Base-by-base conservation (phyloP, 2,888 invertebrate species). In the Xylota segnis region DNA sequence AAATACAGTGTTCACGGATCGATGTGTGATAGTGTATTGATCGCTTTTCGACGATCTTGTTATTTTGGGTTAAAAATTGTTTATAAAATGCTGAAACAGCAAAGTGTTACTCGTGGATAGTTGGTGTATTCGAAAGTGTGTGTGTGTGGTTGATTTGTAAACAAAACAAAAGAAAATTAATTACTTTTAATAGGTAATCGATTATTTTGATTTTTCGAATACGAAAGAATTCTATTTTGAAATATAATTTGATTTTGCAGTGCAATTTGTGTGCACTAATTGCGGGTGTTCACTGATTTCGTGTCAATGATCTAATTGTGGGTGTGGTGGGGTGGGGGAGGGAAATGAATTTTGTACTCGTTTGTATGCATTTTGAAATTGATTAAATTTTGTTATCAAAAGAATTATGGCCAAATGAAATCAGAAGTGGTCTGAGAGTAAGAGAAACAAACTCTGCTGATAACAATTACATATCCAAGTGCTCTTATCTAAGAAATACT, bases 81-180 rank as follows among this genome's bases (percentile, higher is more conserved):
- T 79, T 68, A 79, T 68, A 61, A 74, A 79, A 65, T 47, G 56
- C 37, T 68, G 59, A 63, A 63, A 72, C 43, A 18, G 40, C 61
- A 63, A 63, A 59, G 63, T 78, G 58, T 61, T 74, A 32, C 61
- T 68, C 12, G 54, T 56, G 45, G n/a, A 61, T 34, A 23, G 27
- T 14, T 45, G 5, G 9, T 75, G 32, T 66, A n/a, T n/a, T n/a
- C n/a, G n/a, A n/a, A n/a, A n/a, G 18, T 56, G 34, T 40, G 43
- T 63, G 58, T 78, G 58, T 78, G 68, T 68, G 47, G 32, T 63
- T 74, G 50, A 50, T 65, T 79, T 75, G 70, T 84, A 84, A 84
- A 84, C 84, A 84, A 79, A 84, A 79, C 54, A 79, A 74, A 66
- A 68, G 50, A 50, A 79, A 84, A 75, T 84, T 81, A 84, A 75